Base-by-base conservation (phyloP, 2,888 invertebrate genomes). In the Acleris emargana region DNA sequence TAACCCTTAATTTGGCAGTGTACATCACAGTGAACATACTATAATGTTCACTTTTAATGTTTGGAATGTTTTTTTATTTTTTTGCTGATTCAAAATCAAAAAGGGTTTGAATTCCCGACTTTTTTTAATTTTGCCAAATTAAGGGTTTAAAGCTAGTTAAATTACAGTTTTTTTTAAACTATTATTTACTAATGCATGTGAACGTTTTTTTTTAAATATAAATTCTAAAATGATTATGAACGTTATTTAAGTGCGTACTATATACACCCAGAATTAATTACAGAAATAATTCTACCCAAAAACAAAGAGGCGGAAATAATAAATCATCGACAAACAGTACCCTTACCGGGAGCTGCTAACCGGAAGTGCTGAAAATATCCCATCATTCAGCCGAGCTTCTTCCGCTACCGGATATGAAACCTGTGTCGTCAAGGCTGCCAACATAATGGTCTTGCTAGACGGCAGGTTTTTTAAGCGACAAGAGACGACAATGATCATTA, bases 401-500 rank as follows among this genome's bases (percentile, higher is more conserved):
- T 79, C 76, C 77, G 73, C 67, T 63, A 62, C 77, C 81, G 84
- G 84, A 83, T 82, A 84, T 83, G 77, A 82, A 73, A 73, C 77
- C 73, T 84, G 84, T 84, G 84, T 83, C 81, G 80, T 77, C 78
- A 75, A 75, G 76, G 73, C 73, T 72, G 71, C 74, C 78, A 69
- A 69, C 72, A 73, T 76, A 74, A 73, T 66, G 66, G 61, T 66
- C 61, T 66, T 57, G 51, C 38, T 57, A 66, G 66, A 57, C 55
- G 54, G 42, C 43, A 55, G 45, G 60, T 64, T 70, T 70, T 69
- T 67, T 68, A 58, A 66, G 60, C 38, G 47, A 18, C 49, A 47
- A 18, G 58, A 53, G 63, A 38, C 38, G 61, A 43, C 64, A 59
- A 59, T 59, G 43, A 52, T 57, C 60, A 61, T 66, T 66, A 66